Conservation (phyloP, 2,888 invertebrate genomes). For the Orthonychiurus folsomi region DNA sequence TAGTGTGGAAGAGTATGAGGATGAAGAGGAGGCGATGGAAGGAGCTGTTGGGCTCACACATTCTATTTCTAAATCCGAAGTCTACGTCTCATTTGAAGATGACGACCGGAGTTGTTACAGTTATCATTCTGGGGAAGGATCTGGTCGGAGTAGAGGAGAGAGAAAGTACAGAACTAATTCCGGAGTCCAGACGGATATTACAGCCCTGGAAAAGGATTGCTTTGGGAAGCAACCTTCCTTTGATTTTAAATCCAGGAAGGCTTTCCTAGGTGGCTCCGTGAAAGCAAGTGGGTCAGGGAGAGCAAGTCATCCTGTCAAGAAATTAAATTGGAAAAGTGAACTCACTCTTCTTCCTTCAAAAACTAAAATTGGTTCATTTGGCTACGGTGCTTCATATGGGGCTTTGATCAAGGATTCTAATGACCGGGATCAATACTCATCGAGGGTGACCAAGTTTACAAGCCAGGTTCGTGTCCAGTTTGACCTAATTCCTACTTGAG, state of each 20-base stretch:
- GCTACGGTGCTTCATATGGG: constrained; percentile 13
- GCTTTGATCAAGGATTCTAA: constrained; percentile 14
- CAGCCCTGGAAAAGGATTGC: constrained; percentile 32
- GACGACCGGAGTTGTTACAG: constrained; percentile 4
- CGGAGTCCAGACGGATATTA: constrained; percentile 39
- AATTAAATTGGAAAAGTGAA: constrained; percentile 40
- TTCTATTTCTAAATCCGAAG: neutral
- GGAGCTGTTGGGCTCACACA: constrained; percentile 2
- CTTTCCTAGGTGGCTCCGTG: neutral
- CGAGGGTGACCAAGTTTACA: constrained; percentile 40
- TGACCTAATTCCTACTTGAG: no score
- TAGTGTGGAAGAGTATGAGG: constrained; percentile 21
- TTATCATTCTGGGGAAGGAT: neutral
- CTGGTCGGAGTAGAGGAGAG: neutral
- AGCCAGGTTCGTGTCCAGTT: constrained; percentile 39
- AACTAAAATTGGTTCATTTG: constrained; percentile 30
- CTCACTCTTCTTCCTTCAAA: constrained; percentile 38
- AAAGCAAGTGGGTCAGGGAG: neutral
- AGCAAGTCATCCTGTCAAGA: constrained; percentile 28
- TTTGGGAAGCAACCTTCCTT: neutral
- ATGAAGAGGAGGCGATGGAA: constrained; percentile 13
- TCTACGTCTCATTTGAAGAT: neutral
- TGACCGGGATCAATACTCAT: constrained; percentile 34
- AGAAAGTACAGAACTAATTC: constrained; percentile 27
- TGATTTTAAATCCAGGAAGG: neutral